A percentile compares a stretch with the other conserved stretches of the same genome.
Evolutionary conservation across 2,113 vertebrate genomes (phyloP).

Genomic region (Corythaixoides concolor): DNA sequence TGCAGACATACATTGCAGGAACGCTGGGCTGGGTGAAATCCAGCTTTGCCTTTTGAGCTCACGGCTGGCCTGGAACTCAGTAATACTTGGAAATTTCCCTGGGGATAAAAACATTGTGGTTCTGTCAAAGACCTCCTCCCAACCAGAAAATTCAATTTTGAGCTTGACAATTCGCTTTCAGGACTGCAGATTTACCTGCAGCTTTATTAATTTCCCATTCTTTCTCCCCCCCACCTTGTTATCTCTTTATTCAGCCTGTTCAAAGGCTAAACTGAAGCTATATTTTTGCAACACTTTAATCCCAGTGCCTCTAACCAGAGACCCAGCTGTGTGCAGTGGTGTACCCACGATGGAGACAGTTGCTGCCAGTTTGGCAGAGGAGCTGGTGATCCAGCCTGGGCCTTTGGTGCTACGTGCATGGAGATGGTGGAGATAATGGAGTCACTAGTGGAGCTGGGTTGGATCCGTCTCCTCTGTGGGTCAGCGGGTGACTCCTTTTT

Average conservation of each 20-base stretch:
- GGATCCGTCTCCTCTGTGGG: neutral
- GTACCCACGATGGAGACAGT: neutral
- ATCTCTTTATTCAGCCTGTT: neutral
- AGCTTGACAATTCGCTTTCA: neutral
- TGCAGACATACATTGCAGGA: rapidly evolving
- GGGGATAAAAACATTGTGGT: neutral
- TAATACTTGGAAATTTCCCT: neutral
- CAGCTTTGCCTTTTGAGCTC: neutral
- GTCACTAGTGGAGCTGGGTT: neutral
- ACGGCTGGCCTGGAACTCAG: neutral
- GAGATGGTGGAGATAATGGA: neutral
- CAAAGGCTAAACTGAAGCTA: neutral
- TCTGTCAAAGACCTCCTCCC: neutral
- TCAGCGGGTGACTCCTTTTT: neutral
- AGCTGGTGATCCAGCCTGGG: neutral
- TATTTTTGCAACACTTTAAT: neutral
- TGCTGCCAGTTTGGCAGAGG: neutral
- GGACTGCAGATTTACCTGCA: neutral
- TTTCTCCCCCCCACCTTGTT: neutral
- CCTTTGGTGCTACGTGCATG: neutral
- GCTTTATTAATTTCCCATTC: conserved; percentile 5
- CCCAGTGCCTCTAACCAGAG: neutral
- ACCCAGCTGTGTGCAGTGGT: neutral
- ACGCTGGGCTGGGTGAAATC: neutral
- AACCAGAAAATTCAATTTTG: conserved; percentile 22